phyloP scores from a whole-genome alignment of 2,113 vertebrate genomes.

The Hyaena hyaena region DNA sequence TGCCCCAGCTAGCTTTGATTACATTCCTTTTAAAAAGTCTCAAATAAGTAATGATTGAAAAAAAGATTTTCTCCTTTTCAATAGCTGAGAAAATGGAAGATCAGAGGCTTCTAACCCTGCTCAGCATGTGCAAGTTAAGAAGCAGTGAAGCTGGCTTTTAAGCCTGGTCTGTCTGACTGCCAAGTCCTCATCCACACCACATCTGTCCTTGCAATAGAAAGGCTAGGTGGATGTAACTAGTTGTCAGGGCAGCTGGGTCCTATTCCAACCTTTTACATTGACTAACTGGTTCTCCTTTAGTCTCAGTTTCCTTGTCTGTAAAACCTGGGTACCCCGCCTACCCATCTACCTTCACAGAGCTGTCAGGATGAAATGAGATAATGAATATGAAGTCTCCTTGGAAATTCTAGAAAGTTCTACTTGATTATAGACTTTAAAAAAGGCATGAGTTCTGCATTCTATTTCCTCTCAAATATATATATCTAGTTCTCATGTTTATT shows the following conservation, averaged over 20 bases:
- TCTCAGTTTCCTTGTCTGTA: not conserved
- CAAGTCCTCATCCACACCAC: not conserved
- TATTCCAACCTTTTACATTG: not conserved
- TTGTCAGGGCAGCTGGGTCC: not conserved
- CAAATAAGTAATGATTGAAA: not conserved
- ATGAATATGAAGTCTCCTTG: not conserved
- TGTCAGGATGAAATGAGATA: not conserved
- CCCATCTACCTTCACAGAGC: not conserved
- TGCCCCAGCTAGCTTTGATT: not conserved
- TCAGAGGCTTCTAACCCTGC: not conserved
- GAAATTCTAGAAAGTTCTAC: constrained; percentile 7
- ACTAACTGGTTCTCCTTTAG: not conserved
- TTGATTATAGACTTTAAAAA: not conserved
- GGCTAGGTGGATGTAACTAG: not conserved
- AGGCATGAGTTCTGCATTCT: not conserved
- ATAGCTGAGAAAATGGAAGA: not conserved
- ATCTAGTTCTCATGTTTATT: not conserved
- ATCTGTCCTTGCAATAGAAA: not conserved
- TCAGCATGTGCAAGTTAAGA: not conserved
- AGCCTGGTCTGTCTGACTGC: not conserved
- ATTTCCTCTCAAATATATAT: not conserved
- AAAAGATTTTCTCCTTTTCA: not conserved
- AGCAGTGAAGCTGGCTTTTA: not conserved
- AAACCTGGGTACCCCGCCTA: not conserved
- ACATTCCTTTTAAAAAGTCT: not conserved